Base-by-base conservation (phyloP, 2,888 invertebrate species). In the Drosophila maculinotata region DNA sequence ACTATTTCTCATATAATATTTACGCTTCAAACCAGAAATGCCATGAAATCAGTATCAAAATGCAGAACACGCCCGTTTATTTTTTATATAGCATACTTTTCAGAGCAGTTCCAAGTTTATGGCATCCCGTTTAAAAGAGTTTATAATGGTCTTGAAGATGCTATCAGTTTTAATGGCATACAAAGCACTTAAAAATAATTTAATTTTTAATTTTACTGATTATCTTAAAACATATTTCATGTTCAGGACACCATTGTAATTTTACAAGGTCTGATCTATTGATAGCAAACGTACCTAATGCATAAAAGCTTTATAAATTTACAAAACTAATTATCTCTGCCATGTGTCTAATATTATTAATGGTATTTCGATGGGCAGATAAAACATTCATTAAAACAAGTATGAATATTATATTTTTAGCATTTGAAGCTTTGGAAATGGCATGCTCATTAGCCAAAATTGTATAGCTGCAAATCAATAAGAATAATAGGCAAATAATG, bases 141-240 rank as follows among this genome's bases (percentile, higher is more conserved):
- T 23, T 5, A 14, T 5, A 7, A 1, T 30, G 15, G n/a, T 10
- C 3, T 14, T 15, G 1, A 23, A 36, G 59, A 45, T 47, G 12
- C n/a, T 4, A 30, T 60, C 39, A n/a, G 25, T n/a, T 59, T 25
- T 36, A 36, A 45, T 60, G 36, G 9, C 44, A 17, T 2, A 6
- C 7, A 52, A 33, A n/a, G 25, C 17, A 59, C 45, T 59, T 25
- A 60, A 38, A 45, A 30, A 25, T 60, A 30, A 59, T 60, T 60
- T 17, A 30, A 60, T 25, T 25, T 42, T 28, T 30, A 36, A 60
- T 59, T 59, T 28, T 8, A 3, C 17, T n/a, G 36, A 59, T 60
- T 23, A 59, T 59, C 60, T 35, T 12, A 8, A 38, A 23, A 14
- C 14, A 23, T 28, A 58, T 35, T 28, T 20, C 12, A 1, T 23